Conservation (phyloP, 35 echinoderm and acorn worm species). For the Stichopus chloronotus region DNA sequence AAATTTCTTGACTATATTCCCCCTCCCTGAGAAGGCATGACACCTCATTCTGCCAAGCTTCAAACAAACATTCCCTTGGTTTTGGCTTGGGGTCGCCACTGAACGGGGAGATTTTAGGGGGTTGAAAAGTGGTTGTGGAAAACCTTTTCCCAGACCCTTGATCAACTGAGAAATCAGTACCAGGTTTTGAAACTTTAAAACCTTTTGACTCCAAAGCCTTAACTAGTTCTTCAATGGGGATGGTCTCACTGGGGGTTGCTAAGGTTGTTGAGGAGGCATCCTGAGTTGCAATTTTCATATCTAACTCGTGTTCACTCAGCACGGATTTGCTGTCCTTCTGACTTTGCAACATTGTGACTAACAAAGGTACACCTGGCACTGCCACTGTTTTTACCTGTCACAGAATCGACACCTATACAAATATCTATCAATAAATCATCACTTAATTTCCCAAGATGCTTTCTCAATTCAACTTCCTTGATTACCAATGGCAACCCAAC, state of each 20-base stretch:
- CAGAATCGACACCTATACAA: not conserved
- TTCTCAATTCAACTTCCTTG: not conserved
- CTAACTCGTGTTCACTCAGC: not conserved
- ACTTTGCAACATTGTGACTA: not conserved
- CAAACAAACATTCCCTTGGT: conserved; percentile 31
- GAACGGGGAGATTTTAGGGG: conserved; percentile 31
- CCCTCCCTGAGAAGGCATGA: not conserved
- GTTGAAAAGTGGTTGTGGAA: conserved; percentile 24
- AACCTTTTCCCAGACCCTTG: not conserved
- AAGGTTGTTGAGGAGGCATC: not conserved
- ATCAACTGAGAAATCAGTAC: not conserved
- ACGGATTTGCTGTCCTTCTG: not conserved
- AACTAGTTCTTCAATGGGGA: not conserved
- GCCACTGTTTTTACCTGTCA: not conserved
- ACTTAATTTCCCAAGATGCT: not conserved
- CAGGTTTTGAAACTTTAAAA: not conserved
- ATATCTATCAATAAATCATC: not conserved
- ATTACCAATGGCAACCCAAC: not conserved
- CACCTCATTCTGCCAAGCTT: conserved; percentile 51
- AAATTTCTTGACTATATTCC: not conserved
- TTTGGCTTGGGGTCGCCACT: conserved; percentile 24
- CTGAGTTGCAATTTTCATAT: not conserved
- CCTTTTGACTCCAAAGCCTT: too few relatives aligned
- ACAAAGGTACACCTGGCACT: not conserved
- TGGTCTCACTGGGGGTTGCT: not conserved